Percentiles rank a stretch among this genome's conserved stretches.
Evolutionary conservation across 2,797 vertebrate genomes (phyloP).

Genomic region (Crocodylus rhombifer): DNA sequence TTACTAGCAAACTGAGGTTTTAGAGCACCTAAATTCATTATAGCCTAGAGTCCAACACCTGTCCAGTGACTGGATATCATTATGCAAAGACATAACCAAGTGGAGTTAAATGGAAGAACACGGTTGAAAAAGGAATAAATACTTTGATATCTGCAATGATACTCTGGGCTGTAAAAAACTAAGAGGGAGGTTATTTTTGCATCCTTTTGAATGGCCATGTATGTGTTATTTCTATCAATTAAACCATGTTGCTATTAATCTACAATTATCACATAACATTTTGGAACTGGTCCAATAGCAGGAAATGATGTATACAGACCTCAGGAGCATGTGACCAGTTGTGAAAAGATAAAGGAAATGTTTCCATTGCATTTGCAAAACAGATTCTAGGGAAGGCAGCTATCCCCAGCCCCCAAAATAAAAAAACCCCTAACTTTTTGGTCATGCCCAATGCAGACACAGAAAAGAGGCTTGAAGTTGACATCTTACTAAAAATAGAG

Average conservation of each 20-base stretch:
- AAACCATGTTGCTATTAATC: background rate
- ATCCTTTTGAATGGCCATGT: background rate
- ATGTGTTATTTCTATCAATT: background rate
- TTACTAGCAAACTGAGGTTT: too few relatives aligned
- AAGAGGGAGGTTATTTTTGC: too few relatives aligned
- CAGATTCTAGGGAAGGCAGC: background rate
- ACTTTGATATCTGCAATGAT: too few relatives aligned
- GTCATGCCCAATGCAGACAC: background rate
- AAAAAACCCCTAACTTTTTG: background rate
- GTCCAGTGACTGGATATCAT: too few relatives aligned
- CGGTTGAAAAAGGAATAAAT: too few relatives aligned
- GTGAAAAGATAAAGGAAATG: background rate
- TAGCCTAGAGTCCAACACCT: too few relatives aligned
- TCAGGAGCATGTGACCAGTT: background rate
- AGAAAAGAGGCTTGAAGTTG: rapidly evolving
- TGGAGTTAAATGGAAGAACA: too few relatives aligned
- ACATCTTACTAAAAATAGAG: background rate
- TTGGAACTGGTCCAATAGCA: background rate
- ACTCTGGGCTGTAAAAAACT: too few relatives aligned
- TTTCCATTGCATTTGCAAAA: background rate
- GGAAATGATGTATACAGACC: background rate
- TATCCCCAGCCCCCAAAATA: background rate
- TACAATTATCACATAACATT: background rate
- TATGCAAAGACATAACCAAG: too few relatives aligned
- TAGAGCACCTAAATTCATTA: too few relatives aligned